These are phyloP conservation scores for Myrmecobius fasciatus DNA, from an alignment of 2,113 vertebrate species.

Conservation along the genomic window DNA sequence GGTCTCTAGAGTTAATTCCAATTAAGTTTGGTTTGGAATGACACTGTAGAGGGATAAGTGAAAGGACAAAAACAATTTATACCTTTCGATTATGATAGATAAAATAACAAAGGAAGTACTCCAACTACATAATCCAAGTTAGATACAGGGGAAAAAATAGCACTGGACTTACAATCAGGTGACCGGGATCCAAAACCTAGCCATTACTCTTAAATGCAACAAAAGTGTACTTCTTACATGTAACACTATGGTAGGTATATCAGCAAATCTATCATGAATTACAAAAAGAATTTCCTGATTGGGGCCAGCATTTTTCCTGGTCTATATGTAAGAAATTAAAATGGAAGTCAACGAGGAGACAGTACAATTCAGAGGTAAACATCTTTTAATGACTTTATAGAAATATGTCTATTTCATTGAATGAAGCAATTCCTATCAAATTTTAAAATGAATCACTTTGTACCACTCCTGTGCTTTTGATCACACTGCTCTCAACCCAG, in stretches of 20 bases:
- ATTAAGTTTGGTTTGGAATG: not conserved
- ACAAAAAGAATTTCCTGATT: not conserved
- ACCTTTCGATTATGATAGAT: not conserved
- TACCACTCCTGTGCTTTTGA: not conserved
- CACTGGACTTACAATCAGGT: not conserved
- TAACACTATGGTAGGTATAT: not conserved
- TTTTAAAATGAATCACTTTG: not conserved
- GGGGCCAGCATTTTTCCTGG: not conserved
- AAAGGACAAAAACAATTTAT: not conserved
- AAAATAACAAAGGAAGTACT: not conserved
- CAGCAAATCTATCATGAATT: not conserved
- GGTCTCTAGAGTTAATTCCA: not conserved
- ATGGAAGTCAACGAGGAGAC: not conserved
- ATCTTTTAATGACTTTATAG: not conserved
- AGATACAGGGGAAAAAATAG: not conserved
- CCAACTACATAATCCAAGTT: not conserved
- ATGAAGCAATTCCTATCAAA: not conserved
- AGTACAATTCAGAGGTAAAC: not conserved
- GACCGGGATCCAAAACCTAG: not conserved
- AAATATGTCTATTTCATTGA: not conserved
- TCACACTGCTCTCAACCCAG: not conserved
- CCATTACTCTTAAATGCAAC: not conserved
- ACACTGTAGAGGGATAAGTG: not conserved
- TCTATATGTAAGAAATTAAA: not conserved
- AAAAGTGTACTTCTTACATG: not conserved